These are phyloP conservation scores for Gallinago stenura DNA, from an alignment of 2,797 vertebrate genomes.

Conservation along the genomic window DNA sequence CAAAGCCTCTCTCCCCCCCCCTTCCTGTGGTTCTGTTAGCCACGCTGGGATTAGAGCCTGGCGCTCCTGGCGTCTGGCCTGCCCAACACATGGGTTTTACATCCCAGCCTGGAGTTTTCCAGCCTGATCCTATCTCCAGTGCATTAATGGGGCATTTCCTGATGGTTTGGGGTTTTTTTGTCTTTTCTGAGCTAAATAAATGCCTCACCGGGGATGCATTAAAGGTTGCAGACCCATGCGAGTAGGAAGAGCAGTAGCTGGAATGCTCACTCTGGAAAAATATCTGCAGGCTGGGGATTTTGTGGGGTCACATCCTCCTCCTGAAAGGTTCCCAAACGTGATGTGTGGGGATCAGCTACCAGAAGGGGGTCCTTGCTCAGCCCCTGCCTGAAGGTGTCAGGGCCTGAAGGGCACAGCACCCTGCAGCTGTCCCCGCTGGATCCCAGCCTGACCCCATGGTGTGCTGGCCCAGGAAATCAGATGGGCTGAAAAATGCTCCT, in stretches of 20 bases:
- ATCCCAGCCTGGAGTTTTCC: conserved; percentile 15
- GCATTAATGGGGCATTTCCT: background rate
- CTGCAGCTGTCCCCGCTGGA: rapidly evolving
- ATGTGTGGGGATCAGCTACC: background rate
- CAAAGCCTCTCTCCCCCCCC: background rate
- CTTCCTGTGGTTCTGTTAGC: background rate
- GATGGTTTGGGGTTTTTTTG: background rate
- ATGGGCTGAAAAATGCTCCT: background rate
- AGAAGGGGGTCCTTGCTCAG: background rate
- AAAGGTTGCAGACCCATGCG: background rate
- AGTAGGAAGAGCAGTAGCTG: background rate
- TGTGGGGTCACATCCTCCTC: background rate
- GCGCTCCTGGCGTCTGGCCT: conserved; percentile 29
- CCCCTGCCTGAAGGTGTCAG: background rate
- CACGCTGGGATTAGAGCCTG: conserved; percentile 11
- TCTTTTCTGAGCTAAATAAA: background rate
- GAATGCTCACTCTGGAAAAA: background rate
- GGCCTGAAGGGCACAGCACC: background rate
- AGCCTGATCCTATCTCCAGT: background rate
- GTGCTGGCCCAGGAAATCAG: background rate
- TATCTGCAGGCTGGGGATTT: background rate
- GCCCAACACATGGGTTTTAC: conserved; percentile 34
- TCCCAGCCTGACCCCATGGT: rapidly evolving
- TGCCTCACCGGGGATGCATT: background rate
- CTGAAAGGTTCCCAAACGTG: background rate